phyloP scores from a whole-genome alignment of 2,797 vertebrate species.

The Hypotaenidia philippensis region DNA sequence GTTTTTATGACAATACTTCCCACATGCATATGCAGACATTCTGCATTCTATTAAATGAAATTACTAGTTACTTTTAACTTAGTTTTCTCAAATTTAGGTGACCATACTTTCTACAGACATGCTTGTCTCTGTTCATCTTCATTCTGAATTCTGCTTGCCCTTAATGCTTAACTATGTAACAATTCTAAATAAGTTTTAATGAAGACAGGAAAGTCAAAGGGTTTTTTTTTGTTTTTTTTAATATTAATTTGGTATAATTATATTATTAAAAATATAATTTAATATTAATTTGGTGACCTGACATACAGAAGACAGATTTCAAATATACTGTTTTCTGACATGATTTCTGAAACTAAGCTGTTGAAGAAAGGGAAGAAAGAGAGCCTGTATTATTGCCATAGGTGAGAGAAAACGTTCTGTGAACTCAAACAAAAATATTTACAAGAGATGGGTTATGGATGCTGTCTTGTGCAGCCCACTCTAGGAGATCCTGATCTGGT shows the following conservation, averaged over 20 bases:
- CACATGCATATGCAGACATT: not conserved
- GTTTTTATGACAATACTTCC: not conserved
- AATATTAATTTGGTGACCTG: not conserved
- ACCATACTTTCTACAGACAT: not conserved
- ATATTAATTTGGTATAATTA: not conserved
- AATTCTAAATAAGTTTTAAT: not conserved
- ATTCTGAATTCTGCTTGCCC: not conserved
- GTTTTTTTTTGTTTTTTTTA: too few species aligned
- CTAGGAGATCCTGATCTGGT: too few species aligned
- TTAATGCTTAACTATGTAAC: not conserved
- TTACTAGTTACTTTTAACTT: not conserved
- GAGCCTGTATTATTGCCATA: not conserved
- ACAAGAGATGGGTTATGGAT: rapidly evolving
- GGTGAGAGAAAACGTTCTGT: not conserved
- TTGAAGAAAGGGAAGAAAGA: not conserved
- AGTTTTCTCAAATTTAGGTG: not conserved
- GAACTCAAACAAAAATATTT: not conserved
- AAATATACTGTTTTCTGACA: not conserved
- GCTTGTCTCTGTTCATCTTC: not conserved
- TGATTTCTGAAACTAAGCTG: not conserved
- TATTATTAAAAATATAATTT: not conserved
- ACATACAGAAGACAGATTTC: not conserved
- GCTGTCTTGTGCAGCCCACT: too few species aligned
- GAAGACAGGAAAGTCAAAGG: not conserved
- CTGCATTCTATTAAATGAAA: not conserved